These are phyloP conservation scores for Saccostrea echinata DNA, from an alignment of 1,140 invertebrate species.

Conservation along the genomic window DNA sequence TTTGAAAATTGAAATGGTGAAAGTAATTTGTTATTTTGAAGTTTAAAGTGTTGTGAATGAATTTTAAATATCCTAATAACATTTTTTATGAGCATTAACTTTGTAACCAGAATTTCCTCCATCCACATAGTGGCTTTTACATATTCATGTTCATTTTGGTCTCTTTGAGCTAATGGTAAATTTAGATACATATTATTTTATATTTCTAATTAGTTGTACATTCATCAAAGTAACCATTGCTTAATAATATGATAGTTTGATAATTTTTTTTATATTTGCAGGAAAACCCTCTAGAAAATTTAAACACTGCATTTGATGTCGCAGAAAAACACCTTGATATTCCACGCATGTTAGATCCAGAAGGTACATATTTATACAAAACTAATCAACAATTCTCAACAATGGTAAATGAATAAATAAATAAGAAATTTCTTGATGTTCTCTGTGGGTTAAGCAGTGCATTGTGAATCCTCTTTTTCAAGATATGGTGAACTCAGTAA, in stretches of 20 bases:
- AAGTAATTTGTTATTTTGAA: too few relatives aligned
- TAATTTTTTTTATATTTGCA: conserved; percentile 66
- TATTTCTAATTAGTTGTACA: not conserved
- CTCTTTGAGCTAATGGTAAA: not conserved
- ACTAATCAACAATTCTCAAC: not conserved
- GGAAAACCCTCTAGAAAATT: conserved; percentile 98
- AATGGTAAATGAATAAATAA: not conserved
- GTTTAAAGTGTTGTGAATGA: not conserved
- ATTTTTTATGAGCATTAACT: not conserved
- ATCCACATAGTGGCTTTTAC: not conserved
- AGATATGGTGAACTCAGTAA: conserved; percentile 99
- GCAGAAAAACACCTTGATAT: conserved; percentile 99
- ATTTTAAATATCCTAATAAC: not conserved
- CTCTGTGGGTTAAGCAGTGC: not conserved
- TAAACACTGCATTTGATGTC: conserved; percentile 99
- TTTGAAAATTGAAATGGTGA: too few relatives aligned
- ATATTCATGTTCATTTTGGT: not conserved
- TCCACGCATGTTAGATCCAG: conserved; percentile 99
- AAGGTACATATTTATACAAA: conserved; percentile 88
- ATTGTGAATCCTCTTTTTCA: conserved; percentile 69
- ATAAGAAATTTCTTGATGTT: not conserved
- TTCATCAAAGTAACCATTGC: not conserved
- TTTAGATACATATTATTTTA: not conserved
- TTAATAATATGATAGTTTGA: not conserved
- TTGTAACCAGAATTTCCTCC: conserved; percentile 12